Conservation (phyloP, 2,888 invertebrate species). For the Laothoe populi region DNA sequence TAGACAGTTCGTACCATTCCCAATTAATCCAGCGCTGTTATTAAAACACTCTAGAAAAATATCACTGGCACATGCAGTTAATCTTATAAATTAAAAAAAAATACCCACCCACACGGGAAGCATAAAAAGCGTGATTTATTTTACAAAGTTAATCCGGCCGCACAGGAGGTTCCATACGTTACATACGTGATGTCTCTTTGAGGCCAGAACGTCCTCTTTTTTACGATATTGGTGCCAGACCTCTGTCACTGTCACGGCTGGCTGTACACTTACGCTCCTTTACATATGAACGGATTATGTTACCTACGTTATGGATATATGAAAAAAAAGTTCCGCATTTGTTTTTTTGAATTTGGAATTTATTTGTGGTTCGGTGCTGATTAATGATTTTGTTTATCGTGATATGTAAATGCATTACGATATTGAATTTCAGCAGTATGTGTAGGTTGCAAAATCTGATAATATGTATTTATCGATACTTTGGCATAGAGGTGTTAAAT, state of each 20-base stretch:
- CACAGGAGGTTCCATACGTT: slow-evolving; percentile 23
- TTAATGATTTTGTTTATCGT: not conserved
- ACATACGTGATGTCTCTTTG: slow-evolving; percentile 33
- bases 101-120: not conserved
- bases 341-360: slow-evolving; percentile 9
- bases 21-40: not conserved
- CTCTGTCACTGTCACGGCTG: slow-evolving; percentile 52
- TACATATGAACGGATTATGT: slow-evolving; percentile 23
- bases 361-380: not conserved
- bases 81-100: slow-evolving; percentile 1
- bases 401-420: too few species aligned
- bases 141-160: slow-evolving; percentile 26
- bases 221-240: slow-evolving; percentile 48
- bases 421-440: too few species aligned
- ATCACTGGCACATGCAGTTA: not conserved
- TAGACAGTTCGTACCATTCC: too few species aligned
- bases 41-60: not conserved
- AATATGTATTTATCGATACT: too few species aligned
- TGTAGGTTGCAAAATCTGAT: too few species aligned
- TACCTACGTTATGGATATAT: slow-evolving; percentile 13
- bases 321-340: not conserved
- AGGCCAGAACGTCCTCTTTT: slow-evolving; percentile 40
- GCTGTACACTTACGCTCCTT: slow-evolving; percentile 21
- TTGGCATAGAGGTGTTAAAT: too few species aligned
- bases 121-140: slow-evolving; percentile 24